Evolutionary conservation across 2,797 vertebrate genomes (phyloP).

Genomic region (Octomys mimax): DNA sequence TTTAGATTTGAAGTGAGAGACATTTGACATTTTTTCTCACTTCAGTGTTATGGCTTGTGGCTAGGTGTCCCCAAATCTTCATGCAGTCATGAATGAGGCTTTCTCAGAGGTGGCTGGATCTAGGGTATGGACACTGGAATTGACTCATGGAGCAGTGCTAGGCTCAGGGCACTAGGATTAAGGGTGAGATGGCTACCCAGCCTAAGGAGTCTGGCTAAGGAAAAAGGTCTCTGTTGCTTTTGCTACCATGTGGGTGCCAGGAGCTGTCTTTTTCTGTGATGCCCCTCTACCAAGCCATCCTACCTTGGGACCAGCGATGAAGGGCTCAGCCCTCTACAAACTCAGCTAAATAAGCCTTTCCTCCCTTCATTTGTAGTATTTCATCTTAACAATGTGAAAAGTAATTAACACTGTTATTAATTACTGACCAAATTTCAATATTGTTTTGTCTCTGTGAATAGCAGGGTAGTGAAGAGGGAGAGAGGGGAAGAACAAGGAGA

Average conservation of each 20-base stretch:
- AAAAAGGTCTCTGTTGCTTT: not conserved
- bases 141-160: not conserved
- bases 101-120: not conserved
- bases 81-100: not conserved
- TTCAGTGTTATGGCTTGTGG: not conserved
- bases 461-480: not conserved
- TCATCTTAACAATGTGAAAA: not conserved
- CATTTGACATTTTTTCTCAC: not conserved
- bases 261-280: not conserved
- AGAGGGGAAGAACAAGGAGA: not conserved
- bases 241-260: not conserved
- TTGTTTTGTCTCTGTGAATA: not conserved
- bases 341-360: not conserved
- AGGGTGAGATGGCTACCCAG: not conserved
- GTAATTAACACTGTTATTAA: not conserved
- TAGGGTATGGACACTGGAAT: not conserved
- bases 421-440: not conserved
- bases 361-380: not conserved
- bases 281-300: not conserved
- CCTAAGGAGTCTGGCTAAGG: not conserved
- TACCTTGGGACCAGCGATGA: not conserved
- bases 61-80: not conserved
- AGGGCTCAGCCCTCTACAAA: not conserved
- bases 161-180: not conserved
- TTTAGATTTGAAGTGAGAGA: not conserved